Base-by-base conservation (phyloP, 2,888 invertebrate genomes). In the Ditylenchus weischeri region DNA sequence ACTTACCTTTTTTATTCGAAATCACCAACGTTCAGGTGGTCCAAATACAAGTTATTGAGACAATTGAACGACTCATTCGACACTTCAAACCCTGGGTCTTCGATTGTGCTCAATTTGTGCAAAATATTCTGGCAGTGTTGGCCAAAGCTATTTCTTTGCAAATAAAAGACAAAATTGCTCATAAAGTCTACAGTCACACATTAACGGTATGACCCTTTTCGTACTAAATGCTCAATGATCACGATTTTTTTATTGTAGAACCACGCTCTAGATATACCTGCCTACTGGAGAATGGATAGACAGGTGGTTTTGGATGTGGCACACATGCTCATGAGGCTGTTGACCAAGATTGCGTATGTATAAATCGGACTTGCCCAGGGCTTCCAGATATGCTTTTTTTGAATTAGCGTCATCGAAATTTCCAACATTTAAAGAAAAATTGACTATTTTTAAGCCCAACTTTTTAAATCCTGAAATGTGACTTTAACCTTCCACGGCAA, bases 91-190 rank as follows among this genome's bases (percentile, higher is more conserved):
- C 80, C 0, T 69, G 69, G 18, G 51, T 58, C 13, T 29, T 72
- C 48, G 71, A 75, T 49, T 65, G 62, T 38, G 36, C 76, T 7
- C 69, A 70, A 43, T 74, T 80, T 60, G 72, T 80, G n/a, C 64
- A 71, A n/a, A 81, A 82, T 57, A 68, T 80, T 47, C 67, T 82
- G 35, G 75, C 78, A 0, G 74, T 75, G 0, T 72, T 82, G 1
- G 76, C 79, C 13, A 82, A 82, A 66, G 75, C 77, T n/a, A 76
- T 80, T 57, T 71, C 77, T 5, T 63, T 82, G 7, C 81, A 82
- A 75, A 76, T 82, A 23, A 73, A 79, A 59, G 76, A 80, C 64
- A 77, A 74, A 43, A 72, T 72, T 2, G 74, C 77, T 2, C 77
- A 76, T 47, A 72, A 80, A 13, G 76, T 81, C 36, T 71, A 68